Conservation (phyloP, 2,797 vertebrate species). For the Pantherophis alleghaniensis region DNA sequence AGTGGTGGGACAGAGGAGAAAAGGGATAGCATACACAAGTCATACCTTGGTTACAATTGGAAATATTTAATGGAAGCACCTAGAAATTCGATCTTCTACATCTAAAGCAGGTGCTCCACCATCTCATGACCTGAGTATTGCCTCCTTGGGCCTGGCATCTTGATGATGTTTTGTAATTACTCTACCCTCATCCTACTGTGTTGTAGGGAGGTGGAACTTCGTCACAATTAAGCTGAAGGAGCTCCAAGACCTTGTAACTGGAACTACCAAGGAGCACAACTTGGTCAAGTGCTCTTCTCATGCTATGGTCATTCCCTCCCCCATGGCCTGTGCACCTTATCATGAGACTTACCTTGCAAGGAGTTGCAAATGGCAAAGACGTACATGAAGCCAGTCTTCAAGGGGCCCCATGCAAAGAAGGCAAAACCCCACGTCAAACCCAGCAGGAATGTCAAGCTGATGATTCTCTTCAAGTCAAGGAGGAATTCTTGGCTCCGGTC, state of each 20-base stretch:
- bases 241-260: neutral
- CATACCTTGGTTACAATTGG: neutral
- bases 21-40: neutral
- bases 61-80: neutral
- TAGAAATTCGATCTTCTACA: neutral
- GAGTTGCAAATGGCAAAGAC: conserved; percentile 85
- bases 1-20: neutral
- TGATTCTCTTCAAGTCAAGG: conserved; percentile 77
- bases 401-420: conserved; percentile 82
- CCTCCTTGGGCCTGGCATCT: neutral
- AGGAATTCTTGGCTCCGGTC: conserved; percentile 50
- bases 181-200: neutral
- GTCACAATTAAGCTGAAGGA: neutral
- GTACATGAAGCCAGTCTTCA: conserved; percentile 77
- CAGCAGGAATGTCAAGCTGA: conserved; percentile 83
- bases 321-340: neutral
- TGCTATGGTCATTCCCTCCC: neutral
- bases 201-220: neutral
- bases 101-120: neutral
- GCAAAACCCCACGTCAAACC: conserved; percentile 85
- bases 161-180: neutral
- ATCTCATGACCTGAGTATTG: neutral
- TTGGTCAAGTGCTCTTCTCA: neutral
- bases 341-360: conserved; percentile 79
- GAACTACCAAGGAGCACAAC: neutral